A percentile compares a stretch with the other conserved stretches of the same genome.
Evolutionary conservation across 92 coral and sea anemone species (phyloP).

Genomic region (Palythoa heliodiscus): DNA sequence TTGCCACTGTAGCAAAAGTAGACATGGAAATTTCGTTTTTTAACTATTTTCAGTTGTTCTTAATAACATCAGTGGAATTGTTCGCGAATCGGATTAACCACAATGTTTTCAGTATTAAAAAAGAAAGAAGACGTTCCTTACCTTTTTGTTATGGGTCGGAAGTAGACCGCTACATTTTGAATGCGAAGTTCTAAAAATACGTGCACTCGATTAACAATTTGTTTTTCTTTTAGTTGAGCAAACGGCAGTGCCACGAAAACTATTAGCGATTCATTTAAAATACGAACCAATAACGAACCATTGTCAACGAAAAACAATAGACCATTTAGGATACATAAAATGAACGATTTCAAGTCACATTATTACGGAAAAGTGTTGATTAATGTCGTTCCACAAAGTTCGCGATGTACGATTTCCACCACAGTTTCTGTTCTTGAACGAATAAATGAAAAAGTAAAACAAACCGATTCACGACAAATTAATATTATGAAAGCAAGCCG

Average conservation of each 20-base stretch:
- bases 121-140: not conserved
- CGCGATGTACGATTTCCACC: not conserved
- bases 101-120: too few relatives aligned
- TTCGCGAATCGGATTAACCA: not conserved
- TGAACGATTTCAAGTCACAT: not conserved
- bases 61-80: not conserved
- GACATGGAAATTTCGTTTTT: too few relatives aligned
- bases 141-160: not conserved
- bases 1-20: too few relatives aligned
- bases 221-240: not conserved
- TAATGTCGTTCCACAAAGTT: not conserved
- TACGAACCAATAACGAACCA: constrained; percentile 12
- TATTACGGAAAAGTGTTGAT: not conserved
- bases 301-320: constrained; percentile 3
- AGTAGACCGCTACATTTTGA: not conserved
- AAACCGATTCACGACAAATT: too few relatives aligned
- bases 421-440: not conserved
- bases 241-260: constrained; percentile 13
- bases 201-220: not conserved
- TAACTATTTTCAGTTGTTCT: not conserved
- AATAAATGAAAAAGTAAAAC: not conserved
- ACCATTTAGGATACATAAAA: not conserved
- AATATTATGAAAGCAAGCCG: not conserved
- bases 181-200: not conserved
- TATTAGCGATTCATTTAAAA: constrained; percentile 10